phyloP scores from a whole-genome alignment of 2,113 vertebrate genomes.

The Nanorana parkeri region DNA sequence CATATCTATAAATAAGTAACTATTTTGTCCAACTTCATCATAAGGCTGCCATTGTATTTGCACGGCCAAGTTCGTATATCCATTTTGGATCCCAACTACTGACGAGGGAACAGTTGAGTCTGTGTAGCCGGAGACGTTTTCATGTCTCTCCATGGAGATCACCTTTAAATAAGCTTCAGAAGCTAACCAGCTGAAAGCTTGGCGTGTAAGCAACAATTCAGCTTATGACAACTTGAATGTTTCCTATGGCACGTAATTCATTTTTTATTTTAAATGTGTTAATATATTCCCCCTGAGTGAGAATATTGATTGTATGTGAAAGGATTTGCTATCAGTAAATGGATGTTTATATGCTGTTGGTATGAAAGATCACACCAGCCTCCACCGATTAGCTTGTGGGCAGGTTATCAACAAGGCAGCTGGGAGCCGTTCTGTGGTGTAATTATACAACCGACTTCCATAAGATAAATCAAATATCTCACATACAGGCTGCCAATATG shows the following conservation, averaged over 20 bases:
- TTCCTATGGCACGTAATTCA: neutral
- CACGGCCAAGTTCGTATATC: too few relatives aligned
- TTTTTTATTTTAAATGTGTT: neutral
- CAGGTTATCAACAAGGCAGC: conserved; percentile 32
- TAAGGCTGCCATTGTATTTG: too few relatives aligned
- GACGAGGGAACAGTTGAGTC: too few relatives aligned
- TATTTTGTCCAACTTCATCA: too few relatives aligned
- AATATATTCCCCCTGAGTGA: conserved; percentile 9
- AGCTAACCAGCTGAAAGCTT: too few relatives aligned
- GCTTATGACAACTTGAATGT: neutral
- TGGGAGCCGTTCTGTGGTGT: conserved; percentile 38
- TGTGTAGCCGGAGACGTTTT: too few relatives aligned
- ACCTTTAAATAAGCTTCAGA: too few relatives aligned
- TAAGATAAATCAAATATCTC: conserved; percentile 30
- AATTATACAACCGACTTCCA: conserved; percentile 38
- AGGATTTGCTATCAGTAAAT: neutral
- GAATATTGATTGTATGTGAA: conserved; percentile 14
- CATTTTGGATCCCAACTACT: too few relatives aligned
- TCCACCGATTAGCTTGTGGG: conserved; percentile 40
- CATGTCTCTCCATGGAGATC: too few relatives aligned
- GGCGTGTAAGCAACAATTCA: too few relatives aligned
- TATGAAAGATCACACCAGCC: conserved; percentile 12
- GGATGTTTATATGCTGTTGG: neutral
- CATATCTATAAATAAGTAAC: too few relatives aligned
- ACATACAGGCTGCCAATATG: neutral